A percentile compares a stretch with the other conserved stretches of the same genome.
Conservation (phyloP, 1,140 invertebrate genomes). For the Pteromalus puparum region DNA sequence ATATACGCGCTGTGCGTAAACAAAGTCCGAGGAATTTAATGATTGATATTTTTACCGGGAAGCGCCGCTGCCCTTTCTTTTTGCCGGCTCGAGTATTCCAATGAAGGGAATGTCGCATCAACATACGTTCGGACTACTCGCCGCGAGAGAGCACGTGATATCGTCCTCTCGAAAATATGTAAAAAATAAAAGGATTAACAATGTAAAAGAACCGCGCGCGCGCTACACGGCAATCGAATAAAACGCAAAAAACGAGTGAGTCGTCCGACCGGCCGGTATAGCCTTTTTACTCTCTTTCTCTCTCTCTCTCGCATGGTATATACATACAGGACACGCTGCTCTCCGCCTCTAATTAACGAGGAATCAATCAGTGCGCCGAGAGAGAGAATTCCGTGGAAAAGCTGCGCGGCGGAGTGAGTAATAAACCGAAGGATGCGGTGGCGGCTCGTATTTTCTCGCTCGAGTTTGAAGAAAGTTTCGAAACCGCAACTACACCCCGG, state of each 20-base stretch:
- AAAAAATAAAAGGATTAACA: neutral
- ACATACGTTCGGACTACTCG: neutral
- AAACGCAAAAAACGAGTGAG: neutral
- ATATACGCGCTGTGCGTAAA: neutral
- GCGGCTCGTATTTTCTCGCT: conserved; percentile 34
- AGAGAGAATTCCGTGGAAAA: conserved; percentile 58
- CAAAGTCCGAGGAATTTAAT: conserved; percentile 8
- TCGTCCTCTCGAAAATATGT: neutral
- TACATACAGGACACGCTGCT: neutral
- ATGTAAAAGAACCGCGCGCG: neutral
- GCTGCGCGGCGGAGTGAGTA: neutral
- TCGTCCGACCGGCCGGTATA: neutral
- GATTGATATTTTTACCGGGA: conserved; percentile 23
- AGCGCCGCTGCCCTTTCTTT: neutral
- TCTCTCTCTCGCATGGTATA: too few species aligned
- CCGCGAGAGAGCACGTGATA: too few species aligned
- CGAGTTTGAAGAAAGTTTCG: conserved; percentile 46
- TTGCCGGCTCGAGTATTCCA: neutral
- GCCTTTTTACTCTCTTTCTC: neutral
- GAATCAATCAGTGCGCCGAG: conserved; percentile 65
- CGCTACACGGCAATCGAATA: too few species aligned
- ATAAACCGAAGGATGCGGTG: conserved; percentile 27
- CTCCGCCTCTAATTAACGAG: conserved; percentile 68
- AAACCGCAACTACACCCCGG: conserved; percentile 44
- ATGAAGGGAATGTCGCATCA: neutral